Percentiles rank a stretch among this genome's conserved stretches.
phyloP scores from a whole-genome alignment of 1,140 invertebrate species.

The Diorhabda carinulata region DNA sequence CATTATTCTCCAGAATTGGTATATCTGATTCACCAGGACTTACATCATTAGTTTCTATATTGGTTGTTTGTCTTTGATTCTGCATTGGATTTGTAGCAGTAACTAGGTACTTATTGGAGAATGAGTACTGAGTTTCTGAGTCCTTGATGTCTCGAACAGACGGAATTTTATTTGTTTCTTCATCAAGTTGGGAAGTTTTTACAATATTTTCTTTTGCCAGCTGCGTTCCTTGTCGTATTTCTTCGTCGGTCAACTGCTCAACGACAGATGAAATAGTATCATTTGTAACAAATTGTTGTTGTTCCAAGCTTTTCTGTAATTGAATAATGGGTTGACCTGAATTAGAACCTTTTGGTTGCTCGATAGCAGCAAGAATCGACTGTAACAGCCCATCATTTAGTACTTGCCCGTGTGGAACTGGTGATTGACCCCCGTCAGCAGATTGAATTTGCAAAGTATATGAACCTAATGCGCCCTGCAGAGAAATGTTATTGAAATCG shows the following conservation, averaged over 20 bases:
- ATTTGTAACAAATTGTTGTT: conserved; percentile 33
- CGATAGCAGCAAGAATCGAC: conserved; percentile 70
- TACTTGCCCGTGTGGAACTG: conserved; percentile 66
- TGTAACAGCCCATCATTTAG: conserved; percentile 72
- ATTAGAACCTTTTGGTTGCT: conserved; percentile 51
- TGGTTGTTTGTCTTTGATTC: too few species aligned
- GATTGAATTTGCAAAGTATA: conserved; percentile 73
- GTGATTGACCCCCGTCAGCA: conserved; percentile 54
- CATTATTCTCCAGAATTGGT: conserved; percentile 8
- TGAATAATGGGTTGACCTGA: conserved; percentile 25
- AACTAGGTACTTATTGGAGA: conserved; percentile 4
- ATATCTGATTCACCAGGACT: neutral
- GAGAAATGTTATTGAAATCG: conserved; percentile 56
- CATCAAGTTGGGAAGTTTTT: conserved; percentile 1
- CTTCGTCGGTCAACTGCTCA: conserved; percentile 11
- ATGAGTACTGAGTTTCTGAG: conserved; percentile 12
- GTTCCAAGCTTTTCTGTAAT: conserved; percentile 33
- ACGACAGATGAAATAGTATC: conserved; percentile 21
- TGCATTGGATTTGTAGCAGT: conserved; percentile 1
- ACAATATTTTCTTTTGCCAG: conserved; percentile 10
- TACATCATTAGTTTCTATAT: neutral
- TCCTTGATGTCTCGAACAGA: neutral
- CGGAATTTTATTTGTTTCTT: neutral
- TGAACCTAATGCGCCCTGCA: conserved; percentile 58
- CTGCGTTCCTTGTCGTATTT: conserved; percentile 14